A percentile compares a stretch with the other conserved stretches of the same genome.
These are phyloP conservation scores for Microcebus lehilahytsara DNA, from an alignment of 2,113 vertebrate genomes.

Conservation along the genomic window DNA sequence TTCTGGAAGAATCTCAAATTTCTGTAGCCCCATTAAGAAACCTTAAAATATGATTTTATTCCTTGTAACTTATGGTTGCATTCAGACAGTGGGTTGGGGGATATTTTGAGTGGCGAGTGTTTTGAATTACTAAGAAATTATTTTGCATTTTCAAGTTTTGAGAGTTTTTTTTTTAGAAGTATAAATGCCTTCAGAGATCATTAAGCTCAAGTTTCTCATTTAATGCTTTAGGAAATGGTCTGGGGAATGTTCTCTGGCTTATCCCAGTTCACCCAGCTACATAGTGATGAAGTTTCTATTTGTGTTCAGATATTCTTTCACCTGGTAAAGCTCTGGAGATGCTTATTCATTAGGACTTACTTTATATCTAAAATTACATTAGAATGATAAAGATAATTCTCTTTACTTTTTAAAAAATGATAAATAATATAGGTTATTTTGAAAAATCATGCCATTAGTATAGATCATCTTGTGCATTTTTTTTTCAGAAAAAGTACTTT, in stretches of 20 bases:
- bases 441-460: neutral
- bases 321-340: neutral
- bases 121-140: neutral
- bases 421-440: neutral
- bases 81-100: neutral
- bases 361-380: neutral
- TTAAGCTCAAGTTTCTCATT: neutral
- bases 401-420: neutral
- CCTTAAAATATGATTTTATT: conserved; percentile 8
- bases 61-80: neutral
- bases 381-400: neutral
- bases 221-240: neutral
- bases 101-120: neutral
- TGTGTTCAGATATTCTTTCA: neutral
- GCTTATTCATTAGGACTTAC: neutral
- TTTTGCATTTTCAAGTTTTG: neutral
- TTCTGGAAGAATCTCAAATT: conserved; percentile 18
- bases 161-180: neutral
- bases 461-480: neutral
- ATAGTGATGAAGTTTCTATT: neutral
- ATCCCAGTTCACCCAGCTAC: neutral
- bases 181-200: neutral
- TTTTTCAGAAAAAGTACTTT: neutral
- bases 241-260: neutral
- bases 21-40: neutral